These are phyloP conservation scores for Parazoanthus darwini DNA, from an alignment of 92 coral and sea anemone species.

Conservation along the genomic window DNA sequence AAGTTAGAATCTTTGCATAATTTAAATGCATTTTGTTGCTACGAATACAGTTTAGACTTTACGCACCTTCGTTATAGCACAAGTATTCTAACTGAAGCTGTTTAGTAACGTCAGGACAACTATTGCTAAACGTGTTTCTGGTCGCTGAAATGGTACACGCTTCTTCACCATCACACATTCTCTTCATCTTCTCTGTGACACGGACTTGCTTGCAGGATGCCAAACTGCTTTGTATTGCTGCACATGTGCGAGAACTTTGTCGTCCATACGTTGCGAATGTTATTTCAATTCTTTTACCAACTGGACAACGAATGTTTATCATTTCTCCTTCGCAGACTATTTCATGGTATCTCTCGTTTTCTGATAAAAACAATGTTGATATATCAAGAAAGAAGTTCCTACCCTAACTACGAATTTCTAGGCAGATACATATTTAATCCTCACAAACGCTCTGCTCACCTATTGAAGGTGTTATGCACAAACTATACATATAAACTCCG, in stretches of 20 bases:
- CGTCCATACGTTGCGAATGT: neutral
- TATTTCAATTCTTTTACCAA: slow-evolving; percentile 9
- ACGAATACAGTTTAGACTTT: neutral
- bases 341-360: slow-evolving; percentile 12
- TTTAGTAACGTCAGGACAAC: neutral
- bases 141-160: neutral
- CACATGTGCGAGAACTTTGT: neutral
- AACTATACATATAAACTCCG: too few relatives aligned
- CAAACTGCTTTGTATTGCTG: neutral
- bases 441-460: too few relatives aligned
- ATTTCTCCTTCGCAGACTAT: slow-evolving; percentile 6
- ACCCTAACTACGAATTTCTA: too few relatives aligned
- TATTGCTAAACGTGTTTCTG: neutral
- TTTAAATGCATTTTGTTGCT: neutral
- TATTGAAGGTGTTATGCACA: too few relatives aligned
- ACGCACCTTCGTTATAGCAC: slow-evolving; percentile 7
- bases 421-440: too few relatives aligned
- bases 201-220: neutral
- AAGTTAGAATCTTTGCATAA: neutral
- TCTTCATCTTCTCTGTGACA: slow-evolving; percentile 5
- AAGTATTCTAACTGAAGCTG: slow-evolving; percentile 20
- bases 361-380: neutral
- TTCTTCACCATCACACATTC: slow-evolving; percentile 4
- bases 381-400: neutral
- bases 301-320: neutral